Evolutionary conservation across 2,113 vertebrate genomes (phyloP).

Genomic region (Spea bombifrons): DNA sequence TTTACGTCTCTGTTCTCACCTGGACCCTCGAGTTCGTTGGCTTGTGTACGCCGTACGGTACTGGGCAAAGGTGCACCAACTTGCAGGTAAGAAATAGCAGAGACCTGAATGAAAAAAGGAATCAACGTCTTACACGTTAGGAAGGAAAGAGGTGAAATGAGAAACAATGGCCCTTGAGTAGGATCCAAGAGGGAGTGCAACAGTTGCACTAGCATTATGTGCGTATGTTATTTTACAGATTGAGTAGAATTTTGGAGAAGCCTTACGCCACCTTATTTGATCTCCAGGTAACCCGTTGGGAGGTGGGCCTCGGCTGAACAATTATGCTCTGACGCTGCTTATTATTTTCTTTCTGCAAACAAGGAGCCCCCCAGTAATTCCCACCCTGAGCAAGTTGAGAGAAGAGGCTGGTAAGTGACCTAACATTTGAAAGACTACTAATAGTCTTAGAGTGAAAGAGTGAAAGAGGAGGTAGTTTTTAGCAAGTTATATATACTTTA

Average conservation of each 20-base stretch:
- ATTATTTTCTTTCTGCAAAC: conserved; percentile 87
- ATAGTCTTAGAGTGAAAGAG: not conserved
- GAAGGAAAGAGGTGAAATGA: no score
- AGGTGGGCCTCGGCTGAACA: conserved; percentile 81
- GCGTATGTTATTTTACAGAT: no score
- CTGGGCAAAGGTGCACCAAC: conserved; percentile 81
- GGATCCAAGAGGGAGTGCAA: no score
- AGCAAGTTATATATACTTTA: not conserved
- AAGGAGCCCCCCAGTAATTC: conserved; percentile 76
- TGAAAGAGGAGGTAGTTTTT: not conserved
- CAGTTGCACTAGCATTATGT: no score
- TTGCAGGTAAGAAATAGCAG: conserved; percentile 71
- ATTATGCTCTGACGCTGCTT: conserved; percentile 86
- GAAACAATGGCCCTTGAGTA: no score
- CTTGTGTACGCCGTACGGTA: conserved; percentile 78
- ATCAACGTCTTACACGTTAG: not conserved
- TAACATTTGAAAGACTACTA: not conserved
- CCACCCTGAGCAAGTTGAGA: conserved; percentile 69
- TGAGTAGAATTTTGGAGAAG: no score
- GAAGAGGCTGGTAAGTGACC: conserved; percentile 71
- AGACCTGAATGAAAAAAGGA: no score
- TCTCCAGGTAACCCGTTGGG: conserved; percentile 72
- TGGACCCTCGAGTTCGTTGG: conserved; percentile 77
- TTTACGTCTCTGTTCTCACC: conserved; percentile 77
- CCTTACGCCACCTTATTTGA: no score